Evolutionary conservation across 2,113 vertebrate genomes (phyloP), one percentile per base, ranked within the genome.

Genomic region (Neogobius melanostomus): DNA sequence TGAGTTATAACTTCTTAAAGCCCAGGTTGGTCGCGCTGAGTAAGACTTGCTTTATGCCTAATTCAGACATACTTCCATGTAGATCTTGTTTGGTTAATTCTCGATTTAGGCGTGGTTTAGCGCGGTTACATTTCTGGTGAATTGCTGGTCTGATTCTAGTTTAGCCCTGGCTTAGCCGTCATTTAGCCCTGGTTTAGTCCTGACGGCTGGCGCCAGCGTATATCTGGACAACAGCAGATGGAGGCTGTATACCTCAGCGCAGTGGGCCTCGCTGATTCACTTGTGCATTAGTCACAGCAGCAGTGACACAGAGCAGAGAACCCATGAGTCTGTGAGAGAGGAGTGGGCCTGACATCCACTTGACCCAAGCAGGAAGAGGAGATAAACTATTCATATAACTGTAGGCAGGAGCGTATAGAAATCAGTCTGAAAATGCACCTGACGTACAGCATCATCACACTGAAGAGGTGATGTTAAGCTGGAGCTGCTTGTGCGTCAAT

Each of bases 181-280:
- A n/a, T n/a, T 52, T 7, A n/a, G n/a, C 1, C 51, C 51, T 52
- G 51, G 15, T 52, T 16, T 16, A 52, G 14, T 7, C 51, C 51
- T 8, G 8, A 7, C 48, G 48, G 72, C 46, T 57, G 43, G 48
- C 76, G 71, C 65, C 82, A 80, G 71, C 51, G 64, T 67, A 73
- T 69, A 80, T 67, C 54, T 62, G 74, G 82, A 88, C 82, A 90
- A 86, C 87, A 91, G 80, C 88, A 89, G 90, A 89, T 89, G 87
- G 88, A 66, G 79, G 79, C 69, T 85, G 78, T 64, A 72, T 79
- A 84, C 78, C 75, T 82, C 82, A 65, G 68, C 86, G 80, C 85
- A 87, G 83, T 76, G 71, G 81, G 80, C 63, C 82, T 83, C 53
- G 74, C 74, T 81, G 63, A 85, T 88, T 90, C 87, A 88, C 74